Conservation (phyloP, 2,888 invertebrate species). For the Polyommatus iphigenia region DNA sequence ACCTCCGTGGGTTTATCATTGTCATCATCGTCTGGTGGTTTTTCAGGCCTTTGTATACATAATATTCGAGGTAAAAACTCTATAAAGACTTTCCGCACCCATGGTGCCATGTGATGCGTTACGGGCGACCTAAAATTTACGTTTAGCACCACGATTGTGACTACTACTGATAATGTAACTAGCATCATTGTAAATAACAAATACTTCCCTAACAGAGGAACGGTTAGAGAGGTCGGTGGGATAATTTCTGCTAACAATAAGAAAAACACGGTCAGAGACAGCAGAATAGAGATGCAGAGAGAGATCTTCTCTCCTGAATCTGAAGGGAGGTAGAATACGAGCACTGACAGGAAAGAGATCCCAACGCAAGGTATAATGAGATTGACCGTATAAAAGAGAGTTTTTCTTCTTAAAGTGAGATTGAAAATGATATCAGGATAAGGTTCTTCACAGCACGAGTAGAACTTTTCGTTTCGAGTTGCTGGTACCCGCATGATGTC, state of each 20-base stretch:
- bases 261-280: constrained; percentile 97
- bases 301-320: constrained; percentile 99
- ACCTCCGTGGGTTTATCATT: constrained; percentile 76
- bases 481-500: constrained; percentile 97
- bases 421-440: constrained; percentile 99
- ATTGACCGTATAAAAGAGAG: constrained; percentile 98
- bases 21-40: constrained; percentile 84
- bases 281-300: constrained; percentile 95
- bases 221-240: constrained; percentile 95
- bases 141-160: constrained; percentile 95
- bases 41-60: constrained; percentile 93
- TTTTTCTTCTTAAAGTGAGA: constrained; percentile 95
- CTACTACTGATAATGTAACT: constrained; percentile 94
- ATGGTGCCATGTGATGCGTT: constrained; percentile 94
- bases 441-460: constrained; percentile 98
- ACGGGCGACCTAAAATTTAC: constrained; percentile 96
- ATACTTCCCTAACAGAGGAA: constrained; percentile 94
- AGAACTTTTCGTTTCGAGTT: constrained; percentile 93
- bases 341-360: constrained; percentile 96
- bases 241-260: constrained; percentile 95
- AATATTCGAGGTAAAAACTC: constrained; percentile 91
- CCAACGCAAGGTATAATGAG: constrained; percentile 98
- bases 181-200: constrained; percentile 96
- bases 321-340: constrained; percentile 98
- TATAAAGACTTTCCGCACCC: constrained; percentile 93